Base-by-base conservation (phyloP, 2,888 invertebrate genomes). In the Idaea dimidiata region DNA sequence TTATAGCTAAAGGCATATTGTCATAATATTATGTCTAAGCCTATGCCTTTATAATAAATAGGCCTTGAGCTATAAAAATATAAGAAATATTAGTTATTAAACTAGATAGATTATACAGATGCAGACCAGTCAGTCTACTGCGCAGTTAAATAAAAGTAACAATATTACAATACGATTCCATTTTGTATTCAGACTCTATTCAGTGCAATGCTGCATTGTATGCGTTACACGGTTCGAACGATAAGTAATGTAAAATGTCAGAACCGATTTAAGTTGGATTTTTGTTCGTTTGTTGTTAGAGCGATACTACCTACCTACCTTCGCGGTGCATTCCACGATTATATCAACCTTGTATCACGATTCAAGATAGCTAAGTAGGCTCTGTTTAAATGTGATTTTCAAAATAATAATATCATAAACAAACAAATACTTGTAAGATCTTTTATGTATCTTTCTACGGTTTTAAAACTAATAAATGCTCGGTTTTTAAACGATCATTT, bases 401-500 rank as follows among this genome's bases (percentile, higher is more conserved):
- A 32, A 32, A 43, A 14, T 3, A 14, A 43, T 10, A 43, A 14
- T 14, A 3, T 43, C 3, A 10, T 3, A 43, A 14, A 33, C 6
- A 7, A 6, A 32, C 32, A 43, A 43, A 43, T 43, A 43, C 8
- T 10, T 33, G 14, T 8, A 14, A 14, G 43, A 43, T 8, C 0
- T 43, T 43, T 8, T 43, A 14, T 43, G 43, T 43, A 43, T 43
- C 14, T 43, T 1, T 24, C 24, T 24, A 24, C 24, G 3, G 7
- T 43, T 43, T 8, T 43, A 14, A 43, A 43, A 10, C 8, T 43
- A 43, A 43, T 43, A 43, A 43, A 43, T 43, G 43, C 14, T 43
- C 43, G 32, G 32, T 58, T 58, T n/a, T 58, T n/a, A 58, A 32
- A 5, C 33, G 8, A 58, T 16, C 32, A 17, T 59, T 17, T 14